Evolutionary conservation across 2,797 vertebrate genomes (phyloP).

Genomic region (Malurus splendens): DNA sequence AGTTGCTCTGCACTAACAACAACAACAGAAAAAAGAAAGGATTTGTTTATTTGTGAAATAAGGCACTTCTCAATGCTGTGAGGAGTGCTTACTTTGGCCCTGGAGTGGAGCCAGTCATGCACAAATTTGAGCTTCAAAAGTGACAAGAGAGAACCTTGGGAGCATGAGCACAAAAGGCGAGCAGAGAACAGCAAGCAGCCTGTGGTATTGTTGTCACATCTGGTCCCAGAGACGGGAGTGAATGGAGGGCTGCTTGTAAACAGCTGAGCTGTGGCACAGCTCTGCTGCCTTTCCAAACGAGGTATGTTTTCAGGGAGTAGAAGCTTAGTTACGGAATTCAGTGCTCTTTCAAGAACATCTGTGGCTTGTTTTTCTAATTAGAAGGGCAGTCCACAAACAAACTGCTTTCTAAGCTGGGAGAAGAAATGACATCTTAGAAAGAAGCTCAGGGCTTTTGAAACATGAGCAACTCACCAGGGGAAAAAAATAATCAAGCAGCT

Average conservation of each 20-base stretch:
- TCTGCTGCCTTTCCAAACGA: background rate
- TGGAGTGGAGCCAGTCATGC: background rate
- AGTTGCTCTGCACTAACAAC: background rate
- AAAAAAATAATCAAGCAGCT: background rate
- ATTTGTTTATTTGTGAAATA: background rate
- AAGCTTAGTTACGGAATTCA: slow-evolving; percentile 20
- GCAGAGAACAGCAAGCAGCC: background rate
- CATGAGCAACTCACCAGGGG: background rate
- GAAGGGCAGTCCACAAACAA: background rate
- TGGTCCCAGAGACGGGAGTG: background rate
- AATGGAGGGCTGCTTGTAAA: background rate
- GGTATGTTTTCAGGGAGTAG: slow-evolving; percentile 7
- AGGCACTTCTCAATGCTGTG: background rate
- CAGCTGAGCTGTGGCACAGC: background rate
- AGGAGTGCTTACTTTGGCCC: background rate
- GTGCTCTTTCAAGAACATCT: slow-evolving; percentile 24
- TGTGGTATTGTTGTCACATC: background rate
- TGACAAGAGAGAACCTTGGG: background rate
- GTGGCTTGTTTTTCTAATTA: slow-evolving; percentile 40
- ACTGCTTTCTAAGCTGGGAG: background rate
- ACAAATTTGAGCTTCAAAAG: background rate
- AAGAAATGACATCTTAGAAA: background rate
- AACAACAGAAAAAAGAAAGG: background rate
- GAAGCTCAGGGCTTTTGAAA: background rate
- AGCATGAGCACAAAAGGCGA: rapidly evolving